phyloP scores from a whole-genome alignment of 2,888 invertebrate genomes.

The Meloe dianella region DNA sequence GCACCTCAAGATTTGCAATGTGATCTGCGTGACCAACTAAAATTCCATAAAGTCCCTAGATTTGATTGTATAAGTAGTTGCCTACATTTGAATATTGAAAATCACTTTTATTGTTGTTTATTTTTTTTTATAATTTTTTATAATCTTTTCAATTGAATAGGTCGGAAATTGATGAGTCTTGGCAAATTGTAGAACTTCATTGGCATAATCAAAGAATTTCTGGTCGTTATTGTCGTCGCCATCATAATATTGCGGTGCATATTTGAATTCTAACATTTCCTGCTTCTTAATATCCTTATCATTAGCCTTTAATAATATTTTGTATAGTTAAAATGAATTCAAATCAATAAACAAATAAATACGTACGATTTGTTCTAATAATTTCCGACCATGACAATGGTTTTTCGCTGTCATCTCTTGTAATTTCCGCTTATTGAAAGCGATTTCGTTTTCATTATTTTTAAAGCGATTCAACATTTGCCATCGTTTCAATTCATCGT shows the following conservation, averaged over 20 bases:
- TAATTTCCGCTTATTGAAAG: conserved; percentile 58
- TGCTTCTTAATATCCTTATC: conserved; percentile 37
- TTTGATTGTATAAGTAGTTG: neutral
- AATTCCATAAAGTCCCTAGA: no score
- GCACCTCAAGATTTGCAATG: no score
- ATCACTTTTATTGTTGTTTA: neutral
- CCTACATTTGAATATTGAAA: neutral
- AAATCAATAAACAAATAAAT: neutral
- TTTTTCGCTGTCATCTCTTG: conserved; percentile 58
- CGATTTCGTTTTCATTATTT: conserved; percentile 60
- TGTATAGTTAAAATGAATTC: conserved; percentile 44
- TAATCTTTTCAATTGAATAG: conserved; percentile 59
- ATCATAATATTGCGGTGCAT: conserved; percentile 21
- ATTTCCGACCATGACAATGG: conserved; percentile 59
- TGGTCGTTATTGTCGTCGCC: conserved; percentile 59
- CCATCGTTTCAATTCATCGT: conserved; percentile 62
- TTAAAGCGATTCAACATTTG: conserved; percentile 66
- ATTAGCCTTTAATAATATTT: conserved; percentile 48
- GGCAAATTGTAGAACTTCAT: conserved; percentile 60
- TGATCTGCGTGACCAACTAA: no score
- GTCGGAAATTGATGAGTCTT: conserved; percentile 56
- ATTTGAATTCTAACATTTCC: conserved; percentile 56
- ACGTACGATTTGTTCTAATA: conserved; percentile 62
- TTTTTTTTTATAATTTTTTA: conserved; percentile 49
- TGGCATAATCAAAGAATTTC: conserved; percentile 63